Conservation (phyloP, 1,140 invertebrate genomes). For the Drosophila eugracilis region DNA sequence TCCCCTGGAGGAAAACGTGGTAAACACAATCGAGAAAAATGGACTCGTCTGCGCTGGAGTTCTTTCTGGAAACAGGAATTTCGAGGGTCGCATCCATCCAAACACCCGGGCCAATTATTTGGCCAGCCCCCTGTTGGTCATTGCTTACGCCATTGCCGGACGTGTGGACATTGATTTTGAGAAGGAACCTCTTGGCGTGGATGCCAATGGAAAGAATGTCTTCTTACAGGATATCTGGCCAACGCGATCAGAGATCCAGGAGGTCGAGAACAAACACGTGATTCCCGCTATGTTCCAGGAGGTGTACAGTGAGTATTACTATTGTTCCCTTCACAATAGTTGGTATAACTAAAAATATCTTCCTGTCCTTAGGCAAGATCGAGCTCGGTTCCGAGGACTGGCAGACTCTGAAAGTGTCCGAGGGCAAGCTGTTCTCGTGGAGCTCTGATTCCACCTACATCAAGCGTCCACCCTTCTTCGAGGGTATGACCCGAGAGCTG, state of each 20-base stretch:
- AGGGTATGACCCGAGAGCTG: constrained; percentile 90
- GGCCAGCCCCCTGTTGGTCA: constrained; percentile 97
- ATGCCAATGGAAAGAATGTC: constrained; percentile 89
- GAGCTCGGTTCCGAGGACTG: constrained; percentile 94
- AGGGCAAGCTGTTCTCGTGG: constrained; percentile 96
- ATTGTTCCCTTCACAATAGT: neutral
- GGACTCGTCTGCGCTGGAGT: constrained; percentile 97
- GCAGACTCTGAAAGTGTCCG: constrained; percentile 92
- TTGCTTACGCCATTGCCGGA: constrained; percentile 98
- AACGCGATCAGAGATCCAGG: constrained; percentile 94
- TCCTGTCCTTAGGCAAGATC: constrained; percentile 87
- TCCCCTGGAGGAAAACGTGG: constrained; percentile 95
- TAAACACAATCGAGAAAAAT: constrained; percentile 97
- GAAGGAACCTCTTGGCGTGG: constrained; percentile 91
- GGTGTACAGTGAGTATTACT: constrained; percentile 86
- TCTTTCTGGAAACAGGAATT: constrained; percentile 98
- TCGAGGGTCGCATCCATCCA: constrained; percentile 98
- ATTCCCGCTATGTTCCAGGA: constrained; percentile 99
- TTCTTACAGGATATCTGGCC: constrained; percentile 98
- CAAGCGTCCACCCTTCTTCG: constrained; percentile 98
- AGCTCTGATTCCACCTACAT: constrained; percentile 97
- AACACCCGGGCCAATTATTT: constrained; percentile 98
- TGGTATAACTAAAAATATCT: neutral
- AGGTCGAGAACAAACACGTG: constrained; percentile 94
- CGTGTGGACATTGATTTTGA: constrained; percentile 98